Conservation (phyloP, 2,888 invertebrate genomes). For the Polydrusus pterygomalis region DNA sequence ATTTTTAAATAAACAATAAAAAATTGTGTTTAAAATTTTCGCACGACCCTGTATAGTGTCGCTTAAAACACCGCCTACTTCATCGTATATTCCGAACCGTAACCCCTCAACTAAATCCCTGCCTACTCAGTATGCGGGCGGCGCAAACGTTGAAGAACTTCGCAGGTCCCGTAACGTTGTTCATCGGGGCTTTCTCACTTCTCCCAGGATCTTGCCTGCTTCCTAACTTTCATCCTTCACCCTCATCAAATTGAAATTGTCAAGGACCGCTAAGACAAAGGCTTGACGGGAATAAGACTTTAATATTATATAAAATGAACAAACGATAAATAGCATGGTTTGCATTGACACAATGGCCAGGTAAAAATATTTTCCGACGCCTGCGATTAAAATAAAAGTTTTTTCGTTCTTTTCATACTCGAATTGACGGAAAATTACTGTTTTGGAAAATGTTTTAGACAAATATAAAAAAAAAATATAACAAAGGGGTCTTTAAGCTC, state of each 20-base stretch:
- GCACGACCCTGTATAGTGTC: not conserved
- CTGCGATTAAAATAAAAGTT: no score
- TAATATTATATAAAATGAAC: no score
- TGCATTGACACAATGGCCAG: no score
- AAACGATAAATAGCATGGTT: no score
- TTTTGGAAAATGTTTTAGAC: no score
- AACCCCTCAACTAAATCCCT: slow-evolving; percentile 20
- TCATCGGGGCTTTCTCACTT: slow-evolving; percentile 68
- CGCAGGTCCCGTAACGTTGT: slow-evolving; percentile 62
- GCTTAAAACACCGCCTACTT: slow-evolving; percentile 6
- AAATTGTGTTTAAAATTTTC: no score
- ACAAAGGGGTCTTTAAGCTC: no score
- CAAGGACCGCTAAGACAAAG: slow-evolving; percentile 8
- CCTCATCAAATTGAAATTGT: slow-evolving; percentile 23
- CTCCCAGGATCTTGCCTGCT: slow-evolving; percentile 56
- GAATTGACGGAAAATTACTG: no score
- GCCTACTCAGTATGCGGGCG: slow-evolving; percentile 67
- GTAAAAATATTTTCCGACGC: no score
- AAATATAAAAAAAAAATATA: no score
- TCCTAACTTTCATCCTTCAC: slow-evolving; percentile 51
- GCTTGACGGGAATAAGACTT: not conserved
- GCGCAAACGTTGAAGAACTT: slow-evolving; percentile 67
- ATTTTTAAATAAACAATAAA: no score
- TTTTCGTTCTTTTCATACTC: no score
- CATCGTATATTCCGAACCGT: slow-evolving; percentile 2